Base-by-base conservation (phyloP, 1,140 invertebrate genomes). In the Drosophila setifemur region DNA sequence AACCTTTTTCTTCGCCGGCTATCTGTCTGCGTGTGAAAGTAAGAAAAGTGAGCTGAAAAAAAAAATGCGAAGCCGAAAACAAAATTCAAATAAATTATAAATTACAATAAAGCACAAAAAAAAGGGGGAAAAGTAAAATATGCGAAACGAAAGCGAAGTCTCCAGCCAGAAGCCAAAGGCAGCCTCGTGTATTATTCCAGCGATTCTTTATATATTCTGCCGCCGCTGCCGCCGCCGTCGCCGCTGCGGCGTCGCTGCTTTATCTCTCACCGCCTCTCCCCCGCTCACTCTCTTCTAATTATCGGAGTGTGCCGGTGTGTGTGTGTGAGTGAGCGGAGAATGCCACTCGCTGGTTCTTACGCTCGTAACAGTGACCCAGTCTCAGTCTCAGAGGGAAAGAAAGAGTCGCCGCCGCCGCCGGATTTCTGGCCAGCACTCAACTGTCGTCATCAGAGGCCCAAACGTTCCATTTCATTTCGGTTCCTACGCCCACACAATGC, bases 361-460 rank as follows among this genome's bases (percentile, higher is more conserved):
- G 55, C 60, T 85, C 66, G 81, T 85, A 86, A 85, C 74, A 85
- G 74, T 85, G 79, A 85, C 79, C 79, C 79, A 85, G 79, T 83
- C 78, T 83, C 69, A 33, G 57, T 31, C 43, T 50, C 16, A 23
- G 28, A 11, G 9, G 14, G 21, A 37, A 18, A 12, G 29, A 35
- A 28, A 42, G 40, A 28, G 48, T 39, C 23, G 29, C 35, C 14
- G 23, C 47, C 21, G 12, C 40, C 18, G 21, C 4, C 28, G 28
- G 42, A 8, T 29, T 28, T 69, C 23, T 33, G 19, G 16, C 33
- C 28, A 35, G 44, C 39, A 49, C 37, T 39, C 31, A 25, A 31
- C 61, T 64, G 49, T 54, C 75, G 57, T 55, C 76, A 74, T 69
- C 48, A 54, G 39, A 42, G 45, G 8, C 14, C 28, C 23, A 53